phyloP scores from a whole-genome alignment of 2,113 vertebrate species.

The Lamprologus callipterus region DNA sequence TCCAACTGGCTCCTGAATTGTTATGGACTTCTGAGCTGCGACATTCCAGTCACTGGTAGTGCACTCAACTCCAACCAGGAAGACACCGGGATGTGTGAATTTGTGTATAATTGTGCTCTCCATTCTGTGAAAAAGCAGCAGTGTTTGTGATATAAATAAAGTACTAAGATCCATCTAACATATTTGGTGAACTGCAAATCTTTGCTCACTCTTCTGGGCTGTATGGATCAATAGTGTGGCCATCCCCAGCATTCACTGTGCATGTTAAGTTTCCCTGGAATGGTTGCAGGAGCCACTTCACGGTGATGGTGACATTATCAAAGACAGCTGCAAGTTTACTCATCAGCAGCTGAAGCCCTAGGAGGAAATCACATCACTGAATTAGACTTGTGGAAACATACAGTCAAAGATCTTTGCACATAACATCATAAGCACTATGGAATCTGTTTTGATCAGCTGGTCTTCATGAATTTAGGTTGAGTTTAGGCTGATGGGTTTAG shows the following conservation, averaged over 20 bases:
- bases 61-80: constrained; percentile 79
- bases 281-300: constrained; percentile 88
- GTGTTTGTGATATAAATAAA: background rate
- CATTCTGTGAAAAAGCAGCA: constrained; percentile 41
- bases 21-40: constrained; percentile 75
- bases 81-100: constrained; percentile 76
- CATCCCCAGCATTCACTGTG: constrained; percentile 80
- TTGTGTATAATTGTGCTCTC: constrained; percentile 76
- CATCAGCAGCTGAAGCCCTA: constrained; percentile 80
- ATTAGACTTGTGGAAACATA: background rate
- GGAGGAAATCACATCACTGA: background rate
- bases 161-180: background rate
- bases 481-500: background rate
- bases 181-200: background rate
- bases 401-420: background rate
- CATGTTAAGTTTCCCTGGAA: constrained; percentile 89
- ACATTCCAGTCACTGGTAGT: constrained; percentile 88
- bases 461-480: background rate
- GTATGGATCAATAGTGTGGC: constrained; percentile 82
- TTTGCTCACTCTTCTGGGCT: constrained; percentile 74
- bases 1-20: constrained; percentile 68
- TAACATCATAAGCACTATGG: background rate
- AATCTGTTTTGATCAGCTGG: background rate
- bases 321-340: constrained; percentile 66
- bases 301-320: constrained; percentile 77